These are phyloP conservation scores for Dione vanillae DNA, from an alignment of 2,888 invertebrate genomes.

Conservation along the genomic window DNA sequence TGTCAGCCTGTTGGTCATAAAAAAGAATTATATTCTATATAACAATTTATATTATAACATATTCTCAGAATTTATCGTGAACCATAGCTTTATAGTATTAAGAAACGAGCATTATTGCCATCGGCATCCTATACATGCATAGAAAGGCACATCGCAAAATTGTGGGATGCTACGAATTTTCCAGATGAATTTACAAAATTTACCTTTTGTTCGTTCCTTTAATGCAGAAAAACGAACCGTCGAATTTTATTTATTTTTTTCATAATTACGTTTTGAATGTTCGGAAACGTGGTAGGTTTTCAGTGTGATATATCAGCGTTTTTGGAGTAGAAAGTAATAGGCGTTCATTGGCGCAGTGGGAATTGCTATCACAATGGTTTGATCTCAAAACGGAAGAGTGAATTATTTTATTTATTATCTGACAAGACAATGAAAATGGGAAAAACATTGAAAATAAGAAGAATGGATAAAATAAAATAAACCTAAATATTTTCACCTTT, in stretches of 20 bases:
- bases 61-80: neutral
- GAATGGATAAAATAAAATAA: no score
- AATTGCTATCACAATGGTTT: neutral
- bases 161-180: neutral
- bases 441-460: no score
- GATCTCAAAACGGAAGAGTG: no score
- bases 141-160: constrained; percentile 3
- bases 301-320: neutral
- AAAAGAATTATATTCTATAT: no score
- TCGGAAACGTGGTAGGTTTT: neutral
- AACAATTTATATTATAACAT: no score
- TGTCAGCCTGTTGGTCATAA: no score
- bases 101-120: constrained; percentile 1
- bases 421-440: no score
- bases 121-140: constrained; percentile 1
- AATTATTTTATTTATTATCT: no score
- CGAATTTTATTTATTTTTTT: neutral
- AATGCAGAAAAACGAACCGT: neutral
- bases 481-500: no score
- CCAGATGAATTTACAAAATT: constrained; percentile 13
- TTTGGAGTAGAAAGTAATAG: neutral
- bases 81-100: neutral
- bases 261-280: neutral
- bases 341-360: no score
- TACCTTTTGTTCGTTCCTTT: constrained; percentile 5